Percentiles rank a stretch among this genome's conserved stretches.
phyloP scores from a whole-genome alignment of 2,113 vertebrate species.

The Phalacrocorax brasilianus region DNA sequence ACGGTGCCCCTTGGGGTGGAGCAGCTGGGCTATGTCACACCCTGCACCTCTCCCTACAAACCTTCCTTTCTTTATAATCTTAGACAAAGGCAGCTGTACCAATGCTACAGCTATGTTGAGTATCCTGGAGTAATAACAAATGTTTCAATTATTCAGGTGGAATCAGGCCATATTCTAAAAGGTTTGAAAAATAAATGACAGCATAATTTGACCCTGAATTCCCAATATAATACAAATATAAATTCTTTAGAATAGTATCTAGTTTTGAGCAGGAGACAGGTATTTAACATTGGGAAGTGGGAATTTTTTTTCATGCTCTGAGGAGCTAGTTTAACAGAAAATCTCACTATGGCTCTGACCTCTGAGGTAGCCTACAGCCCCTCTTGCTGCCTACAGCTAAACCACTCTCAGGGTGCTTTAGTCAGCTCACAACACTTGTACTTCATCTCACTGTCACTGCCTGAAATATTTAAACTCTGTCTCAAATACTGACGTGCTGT shows the following conservation, averaged over 20 bases:
- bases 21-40: background rate
- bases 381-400: background rate
- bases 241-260: background rate
- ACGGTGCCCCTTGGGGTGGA: background rate
- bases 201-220: background rate
- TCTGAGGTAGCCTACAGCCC: background rate
- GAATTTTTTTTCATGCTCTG: background rate
- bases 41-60: background rate
- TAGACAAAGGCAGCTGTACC: background rate
- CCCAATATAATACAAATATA: background rate
- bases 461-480: background rate
- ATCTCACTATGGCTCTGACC: background rate
- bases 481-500: background rate
- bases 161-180: background rate
- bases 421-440: background rate
- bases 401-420: background rate
- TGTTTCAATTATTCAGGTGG: background rate
- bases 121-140: background rate
- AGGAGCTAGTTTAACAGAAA: background rate
- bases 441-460: background rate
- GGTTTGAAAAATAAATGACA: background rate
- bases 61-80: background rate
- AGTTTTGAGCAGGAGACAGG: background rate
- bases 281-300: background rate
- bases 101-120: background rate